Evolutionary conservation across 1,140 invertebrate genomes (phyloP).

Genomic region (Cydia splendana): DNA sequence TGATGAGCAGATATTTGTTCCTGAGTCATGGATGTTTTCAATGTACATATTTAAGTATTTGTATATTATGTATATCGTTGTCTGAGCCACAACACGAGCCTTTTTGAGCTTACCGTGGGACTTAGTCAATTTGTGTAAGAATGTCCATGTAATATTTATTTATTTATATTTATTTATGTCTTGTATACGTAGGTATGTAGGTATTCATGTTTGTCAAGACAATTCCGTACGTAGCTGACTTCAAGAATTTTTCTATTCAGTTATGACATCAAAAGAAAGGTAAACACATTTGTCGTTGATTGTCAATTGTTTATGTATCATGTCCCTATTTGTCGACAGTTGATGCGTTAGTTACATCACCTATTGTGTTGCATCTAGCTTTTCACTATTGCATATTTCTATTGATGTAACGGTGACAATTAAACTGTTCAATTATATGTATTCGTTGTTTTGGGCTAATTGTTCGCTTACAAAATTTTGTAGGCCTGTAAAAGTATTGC

Average conservation of each 20-base stretch:
- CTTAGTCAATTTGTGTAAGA: too few species aligned
- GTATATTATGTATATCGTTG: too few species aligned
- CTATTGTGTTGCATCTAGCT: constrained; percentile 2
- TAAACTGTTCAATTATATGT: background rate
- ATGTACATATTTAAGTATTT: too few species aligned
- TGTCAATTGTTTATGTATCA: background rate
- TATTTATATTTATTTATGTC: too few species aligned
- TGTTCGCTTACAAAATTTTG: background rate
- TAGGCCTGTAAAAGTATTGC: background rate
- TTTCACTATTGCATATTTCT: constrained; percentile 5
- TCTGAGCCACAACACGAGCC: too few species aligned
- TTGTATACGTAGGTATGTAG: too few species aligned
- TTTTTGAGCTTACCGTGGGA: too few species aligned
- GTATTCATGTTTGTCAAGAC: background rate
- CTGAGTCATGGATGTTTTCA: too few species aligned
- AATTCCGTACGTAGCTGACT: background rate
- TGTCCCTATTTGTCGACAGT: background rate
- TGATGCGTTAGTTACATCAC: background rate
- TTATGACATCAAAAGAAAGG: background rate
- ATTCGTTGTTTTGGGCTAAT: background rate
- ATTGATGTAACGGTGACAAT: constrained; percentile 37
- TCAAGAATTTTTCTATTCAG: background rate
- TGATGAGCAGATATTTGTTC: too few species aligned
- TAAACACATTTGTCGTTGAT: constrained; percentile 3
- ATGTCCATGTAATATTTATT: too few species aligned